phyloP scores from a whole-genome alignment of 2,888 invertebrate species.

The Gnatocerus cornutus region DNA sequence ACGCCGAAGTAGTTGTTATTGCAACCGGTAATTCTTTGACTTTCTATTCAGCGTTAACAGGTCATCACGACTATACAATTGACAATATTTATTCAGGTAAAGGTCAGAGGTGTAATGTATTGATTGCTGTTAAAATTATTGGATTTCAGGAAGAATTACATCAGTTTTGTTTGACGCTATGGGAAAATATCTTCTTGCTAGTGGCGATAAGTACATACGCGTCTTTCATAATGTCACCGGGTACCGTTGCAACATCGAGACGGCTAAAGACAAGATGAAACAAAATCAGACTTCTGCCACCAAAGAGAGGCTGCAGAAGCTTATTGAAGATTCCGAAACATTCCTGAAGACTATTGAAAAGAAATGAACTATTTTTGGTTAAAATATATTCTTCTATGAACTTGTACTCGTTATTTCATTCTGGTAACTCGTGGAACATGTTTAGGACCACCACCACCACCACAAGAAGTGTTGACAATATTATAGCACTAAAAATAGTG shows the following conservation, averaged over 20 bases:
- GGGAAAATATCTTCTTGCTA: slow-evolving; percentile 81
- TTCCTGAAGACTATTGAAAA: slow-evolving; percentile 35
- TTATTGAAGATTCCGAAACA: slow-evolving; percentile 77
- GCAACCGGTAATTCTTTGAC: slow-evolving; percentile 78
- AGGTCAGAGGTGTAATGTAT: slow-evolving; percentile 21
- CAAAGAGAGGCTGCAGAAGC: slow-evolving; percentile 82
- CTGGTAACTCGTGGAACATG: background rate
- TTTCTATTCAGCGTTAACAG: slow-evolving; percentile 81
- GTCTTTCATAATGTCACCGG: slow-evolving; percentile 88
- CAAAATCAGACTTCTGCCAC: slow-evolving; percentile 81
- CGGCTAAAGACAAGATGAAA: slow-evolving; percentile 73
- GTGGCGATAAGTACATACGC: slow-evolving; percentile 84
- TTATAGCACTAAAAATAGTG: background rate
- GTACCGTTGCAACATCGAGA: slow-evolving; percentile 72
- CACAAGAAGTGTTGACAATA: background rate
- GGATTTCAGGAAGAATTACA: slow-evolving; percentile 78
- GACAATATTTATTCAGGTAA: slow-evolving; percentile 78
- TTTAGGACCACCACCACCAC: background rate
- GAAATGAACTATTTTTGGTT: slow-evolving; percentile 17
- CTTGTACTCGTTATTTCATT: slow-evolving; percentile 6
- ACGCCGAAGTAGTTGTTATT: slow-evolving; percentile 84
- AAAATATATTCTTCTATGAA: slow-evolving; percentile 36
- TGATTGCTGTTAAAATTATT: slow-evolving; percentile 6
- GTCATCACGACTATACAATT: slow-evolving; percentile 78
- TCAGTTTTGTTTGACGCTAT: slow-evolving; percentile 83